Evolutionary conservation across 2,797 vertebrate species (phyloP).

Genomic region (Gallinago stenura): DNA sequence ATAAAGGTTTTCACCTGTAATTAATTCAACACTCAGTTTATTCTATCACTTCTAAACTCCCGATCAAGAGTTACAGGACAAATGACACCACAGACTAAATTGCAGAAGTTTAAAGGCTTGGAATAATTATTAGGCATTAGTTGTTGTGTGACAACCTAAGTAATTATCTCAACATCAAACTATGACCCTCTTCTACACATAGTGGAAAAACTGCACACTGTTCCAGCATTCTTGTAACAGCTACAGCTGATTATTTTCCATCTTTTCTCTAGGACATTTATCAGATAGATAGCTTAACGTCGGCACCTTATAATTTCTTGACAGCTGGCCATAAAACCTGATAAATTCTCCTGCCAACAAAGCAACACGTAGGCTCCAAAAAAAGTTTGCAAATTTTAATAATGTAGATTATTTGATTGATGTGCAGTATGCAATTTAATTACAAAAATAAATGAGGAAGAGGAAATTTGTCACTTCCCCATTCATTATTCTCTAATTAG

Average conservation of each 20-base stretch:
- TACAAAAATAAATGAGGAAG: conserved; percentile 61
- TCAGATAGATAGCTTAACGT: conserved; percentile 40
- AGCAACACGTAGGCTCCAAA: conserved; percentile 16
- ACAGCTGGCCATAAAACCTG: conserved; percentile 59
- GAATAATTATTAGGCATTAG: background rate
- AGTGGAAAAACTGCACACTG: background rate
- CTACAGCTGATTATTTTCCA: conserved; percentile 3
- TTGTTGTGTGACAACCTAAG: background rate
- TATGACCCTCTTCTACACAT: background rate
- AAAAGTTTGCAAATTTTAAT: conserved; percentile 52
- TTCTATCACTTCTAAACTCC: background rate
- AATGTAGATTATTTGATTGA: conserved; percentile 69
- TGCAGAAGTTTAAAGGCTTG: background rate
- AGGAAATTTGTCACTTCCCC: conserved; percentile 68
- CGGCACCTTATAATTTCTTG: conserved; percentile 46
- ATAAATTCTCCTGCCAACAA: conserved; percentile 56
- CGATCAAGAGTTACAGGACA: background rate
- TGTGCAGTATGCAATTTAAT: conserved; percentile 59
- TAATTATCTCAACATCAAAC: conserved; percentile 22
- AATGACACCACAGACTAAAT: background rate
- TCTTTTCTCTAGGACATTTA: conserved; percentile 34
- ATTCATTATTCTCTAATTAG: conserved; percentile 73
- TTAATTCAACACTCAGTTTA: conserved; percentile 14
- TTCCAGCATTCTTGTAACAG: background rate
- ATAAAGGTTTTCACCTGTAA: conserved; percentile 20